phyloP scores from a whole-genome alignment of 2,797 vertebrate genomes.

The Heteromormyrus szaboi region DNA sequence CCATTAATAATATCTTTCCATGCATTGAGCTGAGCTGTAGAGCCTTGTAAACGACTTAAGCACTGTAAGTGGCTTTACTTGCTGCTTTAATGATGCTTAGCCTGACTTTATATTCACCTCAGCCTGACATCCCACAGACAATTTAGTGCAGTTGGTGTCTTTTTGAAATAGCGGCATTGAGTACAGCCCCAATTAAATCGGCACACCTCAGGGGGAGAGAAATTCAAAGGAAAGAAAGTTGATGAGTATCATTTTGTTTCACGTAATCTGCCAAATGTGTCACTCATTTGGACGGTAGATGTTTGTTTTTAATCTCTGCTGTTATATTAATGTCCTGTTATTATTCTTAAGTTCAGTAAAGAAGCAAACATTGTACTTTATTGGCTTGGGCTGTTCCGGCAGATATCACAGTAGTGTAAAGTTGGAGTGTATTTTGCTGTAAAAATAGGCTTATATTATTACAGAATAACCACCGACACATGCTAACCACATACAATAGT shows the following conservation, averaged over 20 bases:
- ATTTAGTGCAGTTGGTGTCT: neutral
- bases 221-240: neutral
- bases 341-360: neutral
- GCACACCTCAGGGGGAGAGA: neutral
- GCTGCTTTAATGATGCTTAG: neutral
- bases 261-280: neutral
- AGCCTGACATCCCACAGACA: neutral
- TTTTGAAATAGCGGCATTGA: neutral
- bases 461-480: neutral
- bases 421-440: neutral
- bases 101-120: neutral
- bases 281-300: neutral
- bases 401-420: conserved; percentile 49
- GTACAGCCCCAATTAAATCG: neutral
- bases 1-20: conserved; percentile 33
- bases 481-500: neutral
- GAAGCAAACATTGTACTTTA: neutral
- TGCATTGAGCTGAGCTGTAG: neutral
- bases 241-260: neutral
- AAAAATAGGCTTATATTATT: neutral
- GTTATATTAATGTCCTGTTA: neutral
- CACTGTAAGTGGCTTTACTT: neutral
- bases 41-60: neutral
- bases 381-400: conserved; percentile 37
- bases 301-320: neutral